Percentiles rank a stretch among this genome's conserved stretches.
phyloP scores from a whole-genome alignment of 2,888 invertebrate species.

The Pterobdella sp. region DNA sequence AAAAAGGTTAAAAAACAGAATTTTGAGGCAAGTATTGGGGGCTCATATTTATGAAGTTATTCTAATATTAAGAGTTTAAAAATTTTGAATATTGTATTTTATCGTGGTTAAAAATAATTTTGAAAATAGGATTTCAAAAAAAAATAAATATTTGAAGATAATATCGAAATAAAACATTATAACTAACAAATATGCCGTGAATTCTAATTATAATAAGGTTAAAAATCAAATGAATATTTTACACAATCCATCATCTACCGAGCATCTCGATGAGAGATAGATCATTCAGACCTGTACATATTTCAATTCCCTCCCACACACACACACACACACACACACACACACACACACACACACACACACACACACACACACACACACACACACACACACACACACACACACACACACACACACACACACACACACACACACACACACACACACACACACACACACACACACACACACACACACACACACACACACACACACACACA shows the following conservation, averaged over 20 bases:
- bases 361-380: conserved; percentile 20
- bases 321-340: conserved; percentile 22
- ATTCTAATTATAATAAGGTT: too few relatives aligned
- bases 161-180: too few relatives aligned
- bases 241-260: conserved; percentile 6
- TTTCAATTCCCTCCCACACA: background rate
- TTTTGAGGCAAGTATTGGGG: too few relatives aligned
- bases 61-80: too few relatives aligned
- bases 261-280: conserved; percentile 1
- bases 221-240: too few relatives aligned
- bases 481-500: conserved; percentile 11
- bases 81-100: too few relatives aligned
- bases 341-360: conserved; percentile 12
- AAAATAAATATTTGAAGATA: too few relatives aligned
- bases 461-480: conserved; percentile 10
- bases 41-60: too few relatives aligned
- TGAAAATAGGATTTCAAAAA: too few relatives aligned
- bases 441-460: conserved; percentile 2
- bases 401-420: conserved; percentile 16
- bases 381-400: conserved; percentile 16
- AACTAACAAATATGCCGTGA: too few relatives aligned
- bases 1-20: too few relatives aligned
- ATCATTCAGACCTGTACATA: conserved; percentile 5
- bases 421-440: conserved; percentile 11
- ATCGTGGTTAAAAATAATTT: too few relatives aligned